Percentiles rank a stretch among this genome's conserved stretches.
Conservation (phyloP, 2,888 invertebrate genomes). For the Luperina testacea region DNA sequence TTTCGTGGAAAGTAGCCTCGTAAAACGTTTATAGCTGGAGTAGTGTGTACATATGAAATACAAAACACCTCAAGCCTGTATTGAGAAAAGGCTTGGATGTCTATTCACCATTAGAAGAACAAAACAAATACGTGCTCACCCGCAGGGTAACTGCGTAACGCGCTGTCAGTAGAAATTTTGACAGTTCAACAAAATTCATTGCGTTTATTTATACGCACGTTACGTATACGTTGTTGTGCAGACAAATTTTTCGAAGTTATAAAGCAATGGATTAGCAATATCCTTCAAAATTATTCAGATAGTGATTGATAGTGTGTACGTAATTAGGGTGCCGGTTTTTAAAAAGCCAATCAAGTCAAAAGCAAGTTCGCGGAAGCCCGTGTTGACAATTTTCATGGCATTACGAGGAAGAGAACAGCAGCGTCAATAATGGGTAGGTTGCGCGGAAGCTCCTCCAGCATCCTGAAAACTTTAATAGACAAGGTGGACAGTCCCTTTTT, state of each 20-base stretch:
- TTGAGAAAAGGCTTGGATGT: slow-evolving; percentile 18
- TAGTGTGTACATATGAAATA: slow-evolving; percentile 69
- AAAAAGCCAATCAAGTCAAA: neutral
- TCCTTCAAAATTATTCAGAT: neutral
- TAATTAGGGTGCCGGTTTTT: neutral
- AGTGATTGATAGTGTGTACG: neutral
- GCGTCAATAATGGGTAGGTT: neutral
- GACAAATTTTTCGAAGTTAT: neutral
- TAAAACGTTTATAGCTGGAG: slow-evolving; percentile 76
- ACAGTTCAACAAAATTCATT: slow-evolving; percentile 2
- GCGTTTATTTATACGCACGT: neutral
- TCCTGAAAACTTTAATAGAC: neutral
- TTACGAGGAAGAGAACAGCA: neutral
- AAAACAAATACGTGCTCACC: neutral
- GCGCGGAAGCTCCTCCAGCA: neutral
- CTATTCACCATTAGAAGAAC: slow-evolving; percentile 7
- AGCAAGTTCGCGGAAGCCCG: neutral
- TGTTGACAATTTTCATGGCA: neutral
- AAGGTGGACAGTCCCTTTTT: neutral
- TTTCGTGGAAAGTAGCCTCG: slow-evolving; percentile 71
- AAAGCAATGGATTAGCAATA: neutral
- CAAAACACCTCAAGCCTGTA: slow-evolving; percentile 70
- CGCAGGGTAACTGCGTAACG: neutral
- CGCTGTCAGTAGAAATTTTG: neutral
- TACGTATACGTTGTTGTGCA: neutral